Evolutionary conservation across 2,797 vertebrate genomes (phyloP), one percentile per base, ranked within the genome.

Genomic region (Parambassis ranga): DNA sequence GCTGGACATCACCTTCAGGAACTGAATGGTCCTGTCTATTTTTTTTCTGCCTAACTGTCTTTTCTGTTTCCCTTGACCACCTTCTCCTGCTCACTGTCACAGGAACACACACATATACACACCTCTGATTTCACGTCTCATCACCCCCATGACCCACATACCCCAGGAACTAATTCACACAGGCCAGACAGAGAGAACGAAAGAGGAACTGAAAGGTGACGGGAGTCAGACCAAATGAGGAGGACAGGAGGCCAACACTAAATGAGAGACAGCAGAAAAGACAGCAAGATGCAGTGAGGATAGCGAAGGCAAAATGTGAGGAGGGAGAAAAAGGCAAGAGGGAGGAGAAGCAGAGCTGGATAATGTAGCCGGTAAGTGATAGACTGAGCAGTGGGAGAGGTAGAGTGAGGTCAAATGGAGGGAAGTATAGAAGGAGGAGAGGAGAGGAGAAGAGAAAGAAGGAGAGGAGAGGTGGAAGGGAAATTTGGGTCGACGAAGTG

Each of bases 401-500:
- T 58, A 85, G 75, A 69, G 77, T 20, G 59, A 70, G 82, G 80
- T 82, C 75, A 82, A 75, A 77, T 79, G 59, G 65, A 79, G 66
- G 49, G 72, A 68, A 56, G 68, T 69, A 60, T 44, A 22, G 74
- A 43, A 62, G 35, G 46, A 69, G 51, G n/a, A n/a, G n/a, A 28
- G 49, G 18, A 46, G 32, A 24, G 50, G 19, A 52, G 33, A 24
- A n/a, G n/a, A n/a, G n/a, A n/a, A n/a, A n/a, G n/a, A n/a, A 47
- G 32, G 32, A 42, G 38, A 44, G 41, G 53, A 72, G 43, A 65
- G 57, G 49, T 64, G 51, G 65, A 65, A 20, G 55, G 19, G 38
- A 75, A 79, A 88, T 87, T 64, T 84, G 82, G 84, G 81, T 86
- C 64, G 81, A 49, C 44, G 15, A 51, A 83, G 77, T 83, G 80